Percentiles rank a stretch among this genome's conserved stretches.
Evolutionary conservation across 2,113 vertebrate species (phyloP).

Genomic region (Dolichallabes microphthalmus): DNA sequence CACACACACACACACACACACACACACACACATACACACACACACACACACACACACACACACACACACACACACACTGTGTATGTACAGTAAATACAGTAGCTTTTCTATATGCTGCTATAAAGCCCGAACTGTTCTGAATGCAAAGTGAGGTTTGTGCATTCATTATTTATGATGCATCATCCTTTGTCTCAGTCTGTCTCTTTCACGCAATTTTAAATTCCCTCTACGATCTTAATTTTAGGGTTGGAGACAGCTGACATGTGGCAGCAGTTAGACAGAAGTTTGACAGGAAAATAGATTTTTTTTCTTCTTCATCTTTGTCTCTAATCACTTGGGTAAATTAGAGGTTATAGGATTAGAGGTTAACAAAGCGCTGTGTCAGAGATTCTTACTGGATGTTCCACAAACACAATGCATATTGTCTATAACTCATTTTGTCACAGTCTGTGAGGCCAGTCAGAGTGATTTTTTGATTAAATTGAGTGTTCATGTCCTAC

Average conservation of each 20-base stretch:
- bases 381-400: neutral
- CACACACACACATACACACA: too few relatives aligned
- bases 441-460: neutral
- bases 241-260: constrained; percentile 42
- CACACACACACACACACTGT: neutral
- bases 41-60: too few relatives aligned
- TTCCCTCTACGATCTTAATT: constrained; percentile 54
- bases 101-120: neutral
- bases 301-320: constrained; percentile 41
- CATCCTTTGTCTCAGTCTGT: constrained; percentile 29
- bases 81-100: neutral
- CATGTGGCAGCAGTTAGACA: constrained; percentile 31
- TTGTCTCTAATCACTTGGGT: constrained; percentile 40
- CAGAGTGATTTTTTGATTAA: neutral
- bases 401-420: constrained; percentile 29
- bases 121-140: neutral
- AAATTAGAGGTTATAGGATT: constrained; percentile 59
- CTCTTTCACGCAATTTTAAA: constrained; percentile 39
- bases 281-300: constrained; percentile 52
- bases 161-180: constrained; percentile 23
- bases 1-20: too few relatives aligned
- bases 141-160: constrained; percentile 14
- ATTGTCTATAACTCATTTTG: constrained; percentile 5
- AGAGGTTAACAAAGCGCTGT: constrained; percentile 54
- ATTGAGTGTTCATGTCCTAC: neutral